These are phyloP conservation scores for Apomyelois bistriatella DNA, from an alignment of 2,888 invertebrate genomes.

Conservation along the genomic window DNA sequence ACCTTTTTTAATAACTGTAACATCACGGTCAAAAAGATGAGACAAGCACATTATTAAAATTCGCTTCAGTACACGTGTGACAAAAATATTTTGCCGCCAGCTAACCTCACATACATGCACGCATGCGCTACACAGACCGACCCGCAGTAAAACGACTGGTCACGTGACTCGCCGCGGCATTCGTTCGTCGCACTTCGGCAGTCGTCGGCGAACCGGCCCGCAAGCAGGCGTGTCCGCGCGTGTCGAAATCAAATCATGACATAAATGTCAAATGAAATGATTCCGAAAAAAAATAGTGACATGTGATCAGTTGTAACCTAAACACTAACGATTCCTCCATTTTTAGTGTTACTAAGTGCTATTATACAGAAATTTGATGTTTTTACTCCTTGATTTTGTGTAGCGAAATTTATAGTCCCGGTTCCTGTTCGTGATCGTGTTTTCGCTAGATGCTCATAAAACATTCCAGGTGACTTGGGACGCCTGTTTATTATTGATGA, in stretches of 20 bases:
- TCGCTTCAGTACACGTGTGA: slow-evolving; percentile 22
- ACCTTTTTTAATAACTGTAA: neutral
- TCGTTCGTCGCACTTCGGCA: slow-evolving; percentile 75
- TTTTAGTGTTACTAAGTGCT: slow-evolving; percentile 41
- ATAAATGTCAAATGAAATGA: slow-evolving; percentile 69
- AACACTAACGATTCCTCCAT: slow-evolving; percentile 40
- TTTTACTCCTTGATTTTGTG: slow-evolving; percentile 51
- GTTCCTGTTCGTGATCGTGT: slow-evolving; percentile 62
- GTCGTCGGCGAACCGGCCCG: slow-evolving; percentile 61
- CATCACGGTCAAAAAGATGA: neutral
- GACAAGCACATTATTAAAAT: slow-evolving; percentile 14
- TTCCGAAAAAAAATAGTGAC: slow-evolving; percentile 66
- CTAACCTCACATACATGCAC: slow-evolving; percentile 53
- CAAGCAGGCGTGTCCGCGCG: slow-evolving; percentile 47
- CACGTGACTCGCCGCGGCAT: slow-evolving; percentile 80
- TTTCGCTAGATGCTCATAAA: slow-evolving; percentile 53
- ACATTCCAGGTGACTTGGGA: slow-evolving; percentile 50
- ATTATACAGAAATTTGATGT: slow-evolving; percentile 32
- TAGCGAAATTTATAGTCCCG: slow-evolving; percentile 59
- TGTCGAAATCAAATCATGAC: slow-evolving; percentile 44
- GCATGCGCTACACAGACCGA: slow-evolving; percentile 74
- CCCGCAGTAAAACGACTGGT: slow-evolving; percentile 80
- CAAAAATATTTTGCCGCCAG: slow-evolving; percentile 66
- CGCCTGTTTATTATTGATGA: slow-evolving; percentile 37
- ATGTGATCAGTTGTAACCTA: slow-evolving; percentile 56